A percentile compares a stretch with the other conserved stretches of the same genome.
phyloP scores from a whole-genome alignment of 1,140 invertebrate species.

The Wasmannia auropunctata region DNA sequence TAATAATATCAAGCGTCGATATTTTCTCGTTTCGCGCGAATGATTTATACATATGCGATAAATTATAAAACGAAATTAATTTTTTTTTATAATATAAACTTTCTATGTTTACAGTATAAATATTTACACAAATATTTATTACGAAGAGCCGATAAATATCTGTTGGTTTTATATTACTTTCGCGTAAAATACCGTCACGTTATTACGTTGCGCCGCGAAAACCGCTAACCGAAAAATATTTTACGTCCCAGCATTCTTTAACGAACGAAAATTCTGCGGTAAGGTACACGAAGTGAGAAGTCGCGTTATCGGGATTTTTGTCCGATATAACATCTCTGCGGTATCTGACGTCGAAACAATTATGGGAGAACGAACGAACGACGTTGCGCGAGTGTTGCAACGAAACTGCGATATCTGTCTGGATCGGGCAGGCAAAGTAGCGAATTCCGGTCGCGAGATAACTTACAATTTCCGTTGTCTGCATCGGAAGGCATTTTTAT shows the following conservation, averaged over 20 bases:
- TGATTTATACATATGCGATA: not conserved
- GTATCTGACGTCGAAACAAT: conserved; percentile 22
- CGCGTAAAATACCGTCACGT: not conserved
- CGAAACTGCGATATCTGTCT: conserved; percentile 30
- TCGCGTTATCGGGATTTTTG: conserved; percentile 24
- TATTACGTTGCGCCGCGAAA: not conserved
- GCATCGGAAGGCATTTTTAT: not conserved
- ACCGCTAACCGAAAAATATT: conserved; percentile 16
- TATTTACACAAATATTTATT: not conserved
- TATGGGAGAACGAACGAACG: conserved; percentile 29
- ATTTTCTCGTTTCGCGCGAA: not conserved
- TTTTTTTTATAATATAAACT: not conserved
- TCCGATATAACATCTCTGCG: conserved; percentile 26
- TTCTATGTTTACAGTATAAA: not conserved
- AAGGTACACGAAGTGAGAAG: not conserved
- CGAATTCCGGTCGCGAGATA: conserved; percentile 33
- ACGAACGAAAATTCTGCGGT: conserved; percentile 23
- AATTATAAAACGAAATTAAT: not conserved
- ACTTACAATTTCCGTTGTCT: conserved; percentile 43
- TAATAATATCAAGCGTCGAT: not conserved
- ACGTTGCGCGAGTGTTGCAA: not conserved
- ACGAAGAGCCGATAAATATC: not conserved
- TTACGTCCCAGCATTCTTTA: not conserved
- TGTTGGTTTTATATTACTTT: not conserved
- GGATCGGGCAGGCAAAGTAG: conserved; percentile 26